Percentiles rank a stretch among this genome's conserved stretches.
These are phyloP conservation scores for Aleadryas rufinucha DNA, from an alignment of 2,113 vertebrate genomes.

Conservation along the genomic window DNA sequence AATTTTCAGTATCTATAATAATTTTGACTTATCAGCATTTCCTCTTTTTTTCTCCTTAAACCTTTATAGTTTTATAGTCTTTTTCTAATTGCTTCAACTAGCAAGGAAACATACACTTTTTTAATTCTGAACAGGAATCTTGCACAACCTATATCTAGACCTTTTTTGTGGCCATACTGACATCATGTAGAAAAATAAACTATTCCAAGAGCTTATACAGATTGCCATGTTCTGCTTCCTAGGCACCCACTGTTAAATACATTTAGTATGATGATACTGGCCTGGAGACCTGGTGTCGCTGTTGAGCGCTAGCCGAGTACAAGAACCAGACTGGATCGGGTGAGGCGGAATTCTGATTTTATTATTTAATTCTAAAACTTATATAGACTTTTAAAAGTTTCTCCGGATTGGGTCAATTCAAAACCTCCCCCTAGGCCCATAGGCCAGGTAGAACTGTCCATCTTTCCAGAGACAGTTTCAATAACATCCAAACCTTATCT, in stretches of 20 bases:
- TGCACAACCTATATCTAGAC: neutral
- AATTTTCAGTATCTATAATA: neutral
- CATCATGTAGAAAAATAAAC: neutral
- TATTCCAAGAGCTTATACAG: neutral
- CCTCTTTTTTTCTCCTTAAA: neutral
- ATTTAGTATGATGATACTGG: neutral
- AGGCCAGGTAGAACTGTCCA: too few species aligned
- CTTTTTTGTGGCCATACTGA: rapidly evolving
- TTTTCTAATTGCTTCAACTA: neutral
- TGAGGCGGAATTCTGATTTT: too few species aligned
- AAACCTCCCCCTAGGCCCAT: too few species aligned
- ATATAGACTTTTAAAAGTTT: too few species aligned
- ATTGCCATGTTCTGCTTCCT: neutral
- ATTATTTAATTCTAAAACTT: too few species aligned
- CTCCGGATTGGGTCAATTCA: too few species aligned
- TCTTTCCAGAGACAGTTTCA: too few species aligned
- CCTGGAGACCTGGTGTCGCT: neutral
- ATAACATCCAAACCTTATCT: too few species aligned
- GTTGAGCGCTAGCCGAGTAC: too few species aligned
- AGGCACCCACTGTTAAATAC: neutral
- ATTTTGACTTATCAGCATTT: neutral
- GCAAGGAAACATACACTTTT: neutral
- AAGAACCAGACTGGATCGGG: too few species aligned
- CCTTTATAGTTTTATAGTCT: neutral
- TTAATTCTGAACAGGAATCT: neutral